phyloP scores from a whole-genome alignment of 2,113 vertebrate species.

The Salvelinus sp. region DNA sequence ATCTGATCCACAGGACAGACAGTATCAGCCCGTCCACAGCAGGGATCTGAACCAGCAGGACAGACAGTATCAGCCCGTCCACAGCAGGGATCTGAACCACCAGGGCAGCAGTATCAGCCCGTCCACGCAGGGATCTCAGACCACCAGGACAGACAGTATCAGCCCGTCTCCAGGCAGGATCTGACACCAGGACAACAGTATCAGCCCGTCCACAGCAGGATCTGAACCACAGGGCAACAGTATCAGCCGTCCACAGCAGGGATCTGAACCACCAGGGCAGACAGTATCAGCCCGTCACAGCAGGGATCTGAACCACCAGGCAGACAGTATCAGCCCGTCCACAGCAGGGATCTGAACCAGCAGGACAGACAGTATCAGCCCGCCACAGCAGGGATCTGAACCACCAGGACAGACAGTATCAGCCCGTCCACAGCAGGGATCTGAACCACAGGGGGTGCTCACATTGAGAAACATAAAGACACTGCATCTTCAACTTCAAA shows the following conservation, averaged over 20 bases:
- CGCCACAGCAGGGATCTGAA: conserved; percentile 7
- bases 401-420: not conserved
- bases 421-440: no score
- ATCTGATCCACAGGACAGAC: not conserved
- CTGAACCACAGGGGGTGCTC: no score
- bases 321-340: conserved; percentile 34
- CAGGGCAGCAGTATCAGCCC: conserved; percentile 32
- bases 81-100: no score
- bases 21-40: conserved; percentile 32
- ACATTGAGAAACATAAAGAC: not conserved
- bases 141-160: conserved; percentile 23
- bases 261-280: not conserved
- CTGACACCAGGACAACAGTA: conserved; percentile 13
- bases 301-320: not conserved
- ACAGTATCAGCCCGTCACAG: conserved; percentile 28
- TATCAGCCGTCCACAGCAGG: conserved; percentile 30
- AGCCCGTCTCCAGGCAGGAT: not conserved
- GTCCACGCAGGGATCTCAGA: no score
- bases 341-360: not conserved
- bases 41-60: not conserved
- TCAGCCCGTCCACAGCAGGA: conserved; percentile 10
- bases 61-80: conserved; percentile 32
- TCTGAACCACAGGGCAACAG: conserved; percentile 1
- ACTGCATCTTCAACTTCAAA: no score
- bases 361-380: conserved; percentile 27